Percentiles rank a stretch among this genome's conserved stretches.
Conservation (phyloP, 2,797 vertebrate genomes). For the Enteromius trimaculatus region DNA sequence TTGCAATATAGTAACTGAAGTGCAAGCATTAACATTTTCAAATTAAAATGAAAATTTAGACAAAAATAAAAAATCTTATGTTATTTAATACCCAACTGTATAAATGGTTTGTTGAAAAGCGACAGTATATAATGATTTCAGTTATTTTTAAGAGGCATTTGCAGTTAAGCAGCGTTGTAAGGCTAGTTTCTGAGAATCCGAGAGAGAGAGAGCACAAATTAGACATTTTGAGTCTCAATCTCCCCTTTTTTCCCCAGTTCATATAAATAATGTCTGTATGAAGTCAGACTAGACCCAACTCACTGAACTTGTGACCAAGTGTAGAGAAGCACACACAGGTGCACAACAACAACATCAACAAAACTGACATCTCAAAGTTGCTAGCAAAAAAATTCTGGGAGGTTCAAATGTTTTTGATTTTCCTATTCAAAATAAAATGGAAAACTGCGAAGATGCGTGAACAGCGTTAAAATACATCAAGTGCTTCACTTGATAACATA, state of each 20-base stretch:
- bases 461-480: conserved; percentile 16
- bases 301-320: conserved; percentile 39
- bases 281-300: conserved; percentile 44
- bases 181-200: conserved; percentile 61
- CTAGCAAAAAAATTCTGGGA: conserved; percentile 42
- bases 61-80: conserved; percentile 51
- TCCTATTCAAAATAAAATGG: background rate
- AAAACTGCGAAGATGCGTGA: conserved; percentile 18
- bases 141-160: conserved; percentile 63
- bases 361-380: conserved; percentile 25
- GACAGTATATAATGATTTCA: conserved; percentile 48
- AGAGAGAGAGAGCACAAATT: conserved; percentile 39
- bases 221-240: conserved; percentile 48
- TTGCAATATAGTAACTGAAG: conserved; percentile 70
- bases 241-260: conserved; percentile 41
- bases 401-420: background rate
- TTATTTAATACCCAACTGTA: conserved; percentile 65
- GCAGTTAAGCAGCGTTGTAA: conserved; percentile 68
- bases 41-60: conserved; percentile 58
- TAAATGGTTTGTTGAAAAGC: conserved; percentile 66
- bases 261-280: conserved; percentile 63
- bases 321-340: conserved; percentile 18
- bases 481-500: conserved; percentile 3
- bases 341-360: conserved; percentile 5
- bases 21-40: conserved; percentile 72